These are phyloP conservation scores for Chaetura pelagica DNA, from an alignment of 2,113 vertebrate genomes.

Conservation along the genomic window DNA sequence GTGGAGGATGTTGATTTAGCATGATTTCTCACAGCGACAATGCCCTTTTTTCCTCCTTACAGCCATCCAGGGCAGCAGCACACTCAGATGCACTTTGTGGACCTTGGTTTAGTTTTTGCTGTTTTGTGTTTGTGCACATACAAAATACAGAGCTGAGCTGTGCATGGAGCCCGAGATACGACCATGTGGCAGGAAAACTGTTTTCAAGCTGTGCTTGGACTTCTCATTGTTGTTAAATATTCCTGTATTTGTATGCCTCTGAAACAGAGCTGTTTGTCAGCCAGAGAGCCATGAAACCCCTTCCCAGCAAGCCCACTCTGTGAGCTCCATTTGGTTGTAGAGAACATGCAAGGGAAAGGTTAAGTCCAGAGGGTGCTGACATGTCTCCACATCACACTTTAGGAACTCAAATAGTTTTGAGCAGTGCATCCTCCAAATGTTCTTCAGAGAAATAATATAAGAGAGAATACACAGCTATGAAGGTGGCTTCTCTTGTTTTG, in stretches of 20 bases:
- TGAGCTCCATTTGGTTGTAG: background rate
- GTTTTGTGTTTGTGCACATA: background rate
- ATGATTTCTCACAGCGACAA: background rate
- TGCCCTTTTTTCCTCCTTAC: background rate
- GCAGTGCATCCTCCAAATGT: background rate
- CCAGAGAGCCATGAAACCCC: background rate
- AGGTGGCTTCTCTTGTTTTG: background rate
- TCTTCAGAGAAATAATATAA: background rate
- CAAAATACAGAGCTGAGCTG: background rate
- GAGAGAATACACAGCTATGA: background rate
- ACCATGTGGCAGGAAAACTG: background rate
- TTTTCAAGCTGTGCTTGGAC: background rate
- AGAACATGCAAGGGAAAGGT: background rate
- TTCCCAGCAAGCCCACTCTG: background rate
- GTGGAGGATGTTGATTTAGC: constrained; percentile 1
- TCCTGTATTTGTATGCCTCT: background rate
- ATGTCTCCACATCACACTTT: background rate
- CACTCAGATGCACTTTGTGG: background rate
- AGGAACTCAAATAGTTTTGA: background rate
- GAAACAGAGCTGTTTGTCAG: background rate
- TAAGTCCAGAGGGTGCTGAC: background rate
- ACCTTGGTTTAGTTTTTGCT: background rate
- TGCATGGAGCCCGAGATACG: background rate
- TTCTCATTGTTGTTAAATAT: background rate
- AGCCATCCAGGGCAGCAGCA: background rate